A percentile compares a stretch with the other conserved stretches of the same genome.
These are phyloP conservation scores for Lasioglossum oenotherae DNA, from an alignment of 2,888 invertebrate genomes.

Conservation along the genomic window DNA sequence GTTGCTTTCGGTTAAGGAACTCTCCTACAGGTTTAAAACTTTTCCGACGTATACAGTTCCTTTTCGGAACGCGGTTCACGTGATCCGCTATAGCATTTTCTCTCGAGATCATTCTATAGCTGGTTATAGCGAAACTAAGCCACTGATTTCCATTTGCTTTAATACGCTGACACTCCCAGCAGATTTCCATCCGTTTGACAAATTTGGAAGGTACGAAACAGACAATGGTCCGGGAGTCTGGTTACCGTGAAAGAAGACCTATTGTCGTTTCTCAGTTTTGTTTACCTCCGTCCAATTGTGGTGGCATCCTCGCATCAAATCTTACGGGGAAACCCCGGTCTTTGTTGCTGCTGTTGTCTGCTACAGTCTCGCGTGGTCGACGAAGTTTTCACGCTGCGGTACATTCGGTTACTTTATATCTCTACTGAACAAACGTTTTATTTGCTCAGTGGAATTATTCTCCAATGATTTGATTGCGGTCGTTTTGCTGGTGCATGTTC, in stretches of 20 bases:
- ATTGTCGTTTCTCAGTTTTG: slow-evolving; percentile 77
- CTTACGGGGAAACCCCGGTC: slow-evolving; percentile 41
- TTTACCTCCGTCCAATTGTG: slow-evolving; percentile 78
- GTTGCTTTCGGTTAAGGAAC: not conserved
- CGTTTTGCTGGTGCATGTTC: not conserved
- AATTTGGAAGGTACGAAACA: slow-evolving; percentile 67
- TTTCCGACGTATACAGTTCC: not conserved
- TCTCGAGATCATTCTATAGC: slow-evolving; percentile 30
- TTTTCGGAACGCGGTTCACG: slow-evolving; percentile 2
- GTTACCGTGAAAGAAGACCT: slow-evolving; percentile 68
- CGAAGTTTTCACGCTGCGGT: slow-evolving; percentile 59
- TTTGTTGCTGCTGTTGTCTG: slow-evolving; percentile 17
- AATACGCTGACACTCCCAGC: slow-evolving; percentile 64
- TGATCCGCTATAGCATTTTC: not conserved
- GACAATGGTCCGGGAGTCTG: slow-evolving; percentile 73
- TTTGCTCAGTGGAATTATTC: not conserved
- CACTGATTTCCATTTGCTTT: slow-evolving; percentile 71
- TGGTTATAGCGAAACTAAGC: slow-evolving; percentile 40
- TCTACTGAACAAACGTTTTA: not conserved
- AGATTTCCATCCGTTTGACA: slow-evolving; percentile 44
- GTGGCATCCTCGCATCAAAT: slow-evolving; percentile 65
- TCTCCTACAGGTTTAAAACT: not conserved
- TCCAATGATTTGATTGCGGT: not conserved
- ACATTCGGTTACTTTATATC: slow-evolving; percentile 8
- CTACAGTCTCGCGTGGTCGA: slow-evolving; percentile 45